A percentile compares a stretch with the other conserved stretches of the same genome.
Conservation (phyloP, 1,140 invertebrate genomes). For the Lysiphlebus fabarum region DNA sequence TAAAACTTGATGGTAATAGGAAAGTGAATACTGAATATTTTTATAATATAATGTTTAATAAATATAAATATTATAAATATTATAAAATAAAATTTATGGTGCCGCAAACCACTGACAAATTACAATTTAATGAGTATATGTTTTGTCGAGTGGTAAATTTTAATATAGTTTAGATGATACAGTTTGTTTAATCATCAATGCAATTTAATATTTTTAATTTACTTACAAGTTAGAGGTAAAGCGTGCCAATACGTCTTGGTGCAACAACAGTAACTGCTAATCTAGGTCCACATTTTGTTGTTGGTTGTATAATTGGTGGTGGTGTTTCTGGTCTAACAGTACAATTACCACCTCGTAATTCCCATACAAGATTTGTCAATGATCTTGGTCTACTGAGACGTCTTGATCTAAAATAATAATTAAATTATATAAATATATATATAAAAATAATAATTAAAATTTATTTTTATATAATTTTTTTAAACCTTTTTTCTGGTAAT, state of each 20-base stretch:
- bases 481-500: slow-evolving; percentile 73
- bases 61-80: no score
- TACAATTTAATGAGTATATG: no score
- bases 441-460: slow-evolving; percentile 1
- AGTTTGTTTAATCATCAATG: no score
- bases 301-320: slow-evolving; percentile 48
- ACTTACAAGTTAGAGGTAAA: slow-evolving; percentile 56
- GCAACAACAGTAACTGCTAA: slow-evolving; percentile 52
- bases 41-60: slow-evolving; percentile 5
- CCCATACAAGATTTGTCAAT: slow-evolving; percentile 83
- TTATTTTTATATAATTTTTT: neutral
- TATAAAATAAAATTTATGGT: no score
- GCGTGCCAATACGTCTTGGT: slow-evolving; percentile 53
- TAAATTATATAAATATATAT: neutral
- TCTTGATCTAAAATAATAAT: slow-evolving; percentile 58
- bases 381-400: slow-evolving; percentile 75
- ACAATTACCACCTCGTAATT: slow-evolving; percentile 60
- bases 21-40: slow-evolving; percentile 4
- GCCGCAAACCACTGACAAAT: no score
- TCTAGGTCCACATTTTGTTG: slow-evolving; percentile 51
- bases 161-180: no score
- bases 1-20: slow-evolving; percentile 6
- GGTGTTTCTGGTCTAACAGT: slow-evolving; percentile 55
- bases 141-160: no score
- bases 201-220: neutral